Evolutionary conservation across 2,888 invertebrate genomes (phyloP).

Genomic region (Digitonthophagus gazella): DNA sequence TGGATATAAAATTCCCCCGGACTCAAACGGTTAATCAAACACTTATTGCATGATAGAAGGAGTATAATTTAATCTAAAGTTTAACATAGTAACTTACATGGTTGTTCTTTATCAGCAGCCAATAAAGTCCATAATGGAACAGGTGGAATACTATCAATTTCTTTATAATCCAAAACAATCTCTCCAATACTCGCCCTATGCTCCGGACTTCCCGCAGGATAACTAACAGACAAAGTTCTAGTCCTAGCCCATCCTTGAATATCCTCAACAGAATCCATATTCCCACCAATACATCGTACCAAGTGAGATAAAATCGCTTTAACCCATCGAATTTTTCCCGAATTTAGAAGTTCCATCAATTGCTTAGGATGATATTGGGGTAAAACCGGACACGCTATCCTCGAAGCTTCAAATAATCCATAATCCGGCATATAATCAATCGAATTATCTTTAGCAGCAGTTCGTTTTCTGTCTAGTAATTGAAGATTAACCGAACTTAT

Average conservation of each 20-base stretch:
- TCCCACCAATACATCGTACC: slow-evolving; percentile 69
- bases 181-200: slow-evolving; percentile 81
- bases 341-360: slow-evolving; percentile 95
- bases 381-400: slow-evolving; percentile 94
- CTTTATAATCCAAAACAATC: slow-evolving; percentile 87
- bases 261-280: slow-evolving; percentile 53
- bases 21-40: too few species aligned
- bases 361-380: slow-evolving; percentile 99
- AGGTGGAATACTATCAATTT: slow-evolving; percentile 97
- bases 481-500: slow-evolving; percentile 84
- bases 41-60: too few species aligned
- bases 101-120: slow-evolving; percentile 88
- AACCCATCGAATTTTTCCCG: slow-evolving; percentile 96
- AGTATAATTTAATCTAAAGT: not conserved
- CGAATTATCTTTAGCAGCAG: slow-evolving; percentile 49
- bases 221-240: slow-evolving; percentile 85
- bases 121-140: slow-evolving; percentile 94
- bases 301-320: slow-evolving; percentile 97
- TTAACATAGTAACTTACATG: slow-evolving; percentile 45
- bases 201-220: slow-evolving; percentile 79
- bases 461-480: slow-evolving; percentile 69
- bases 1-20: too few species aligned
- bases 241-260: slow-evolving; percentile 76
- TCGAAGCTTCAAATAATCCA: slow-evolving; percentile 94
- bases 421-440: slow-evolving; percentile 87